Evolutionary conservation across 2,113 vertebrate species (phyloP), one percentile per base, ranked within the genome.

Genomic region (Isichthys henryi): DNA sequence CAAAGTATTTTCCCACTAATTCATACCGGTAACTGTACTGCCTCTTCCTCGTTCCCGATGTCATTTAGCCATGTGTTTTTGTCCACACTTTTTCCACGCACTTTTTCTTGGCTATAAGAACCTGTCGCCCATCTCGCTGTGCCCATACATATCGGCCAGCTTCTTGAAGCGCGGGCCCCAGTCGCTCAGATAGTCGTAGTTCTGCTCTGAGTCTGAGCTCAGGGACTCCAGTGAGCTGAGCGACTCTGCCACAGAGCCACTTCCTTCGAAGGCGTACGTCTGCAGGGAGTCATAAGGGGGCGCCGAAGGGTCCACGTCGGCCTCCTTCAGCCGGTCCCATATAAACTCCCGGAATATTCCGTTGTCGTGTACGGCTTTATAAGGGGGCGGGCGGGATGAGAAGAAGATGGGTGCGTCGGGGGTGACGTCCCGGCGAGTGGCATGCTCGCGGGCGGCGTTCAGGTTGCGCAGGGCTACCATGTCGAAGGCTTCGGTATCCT

Each of bases 401-500:
- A 96, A 96, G 91, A 92, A 93, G 19, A 91, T 88, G 13, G 97
- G 96, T 23, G 97, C 96, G 87, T 98, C 97, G 0, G 97, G 97
- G 0, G 97, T 97, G 92, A 98, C 97, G 8, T 98, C 97, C 88
- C 97, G 94, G 9, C 97, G 95, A 39, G 94, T 92, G 93, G 97
- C 97, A 74, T 93, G 94, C 83, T 97, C 97, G 27, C 97, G 90
- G 7, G 96, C 94, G 89, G 96, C 93, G 1, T 98, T 96, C 45
- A 97, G 96, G 90, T 98, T 97, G 62, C 97, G 95, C 90, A 99
- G 91, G 0, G 97, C 95, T 0, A 96, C 94, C 96, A 99, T 98
- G 91, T 99, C 97, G 11, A 98, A 99, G 43, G 98, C 98, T 80
- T 97, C 96, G 0, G 98, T 99, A 93, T 99, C 98, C 90, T 98